phyloP scores from a whole-genome alignment of 2,888 invertebrate species.

The Epirrhoe tristata region DNA sequence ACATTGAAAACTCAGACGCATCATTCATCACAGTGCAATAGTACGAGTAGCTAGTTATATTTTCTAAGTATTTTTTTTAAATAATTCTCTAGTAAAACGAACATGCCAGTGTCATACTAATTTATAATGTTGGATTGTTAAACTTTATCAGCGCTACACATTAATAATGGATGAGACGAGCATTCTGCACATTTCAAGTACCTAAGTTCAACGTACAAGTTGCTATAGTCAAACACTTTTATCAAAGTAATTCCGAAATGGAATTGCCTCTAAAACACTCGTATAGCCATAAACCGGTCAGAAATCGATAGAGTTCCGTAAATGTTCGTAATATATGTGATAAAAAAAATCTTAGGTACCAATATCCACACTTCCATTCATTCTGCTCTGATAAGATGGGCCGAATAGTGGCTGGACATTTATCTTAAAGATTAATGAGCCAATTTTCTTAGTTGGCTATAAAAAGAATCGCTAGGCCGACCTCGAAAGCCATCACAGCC shows the following conservation, averaged over 20 bases:
- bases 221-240: conserved; percentile 31
- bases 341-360: conserved; percentile 65
- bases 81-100: conserved; percentile 2
- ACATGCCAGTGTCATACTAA: conserved; percentile 33
- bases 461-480: conserved; percentile 82
- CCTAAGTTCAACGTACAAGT: conserved; percentile 27
- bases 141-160: conserved; percentile 39
- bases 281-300: conserved; percentile 55
- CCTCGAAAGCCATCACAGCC: conserved; percentile 67
- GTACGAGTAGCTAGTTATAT: neutral
- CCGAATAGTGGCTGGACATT: conserved; percentile 83
- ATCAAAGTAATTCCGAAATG: conserved; percentile 50
- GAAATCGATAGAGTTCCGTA: conserved; percentile 56
- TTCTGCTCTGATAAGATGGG: conserved; percentile 81
- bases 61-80: neutral
- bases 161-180: conserved; percentile 42
- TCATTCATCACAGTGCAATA: too few species aligned
- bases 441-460: conserved; percentile 86
- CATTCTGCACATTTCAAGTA: conserved; percentile 37
- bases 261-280: conserved; percentile 52
- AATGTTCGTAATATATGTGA: conserved; percentile 52
- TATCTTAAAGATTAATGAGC: conserved; percentile 85
- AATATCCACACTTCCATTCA: conserved; percentile 74
- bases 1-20: too few species aligned
- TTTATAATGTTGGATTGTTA: conserved; percentile 38